Conservation (phyloP, 2,113 vertebrate genomes). For the Natator depressus region DNA sequence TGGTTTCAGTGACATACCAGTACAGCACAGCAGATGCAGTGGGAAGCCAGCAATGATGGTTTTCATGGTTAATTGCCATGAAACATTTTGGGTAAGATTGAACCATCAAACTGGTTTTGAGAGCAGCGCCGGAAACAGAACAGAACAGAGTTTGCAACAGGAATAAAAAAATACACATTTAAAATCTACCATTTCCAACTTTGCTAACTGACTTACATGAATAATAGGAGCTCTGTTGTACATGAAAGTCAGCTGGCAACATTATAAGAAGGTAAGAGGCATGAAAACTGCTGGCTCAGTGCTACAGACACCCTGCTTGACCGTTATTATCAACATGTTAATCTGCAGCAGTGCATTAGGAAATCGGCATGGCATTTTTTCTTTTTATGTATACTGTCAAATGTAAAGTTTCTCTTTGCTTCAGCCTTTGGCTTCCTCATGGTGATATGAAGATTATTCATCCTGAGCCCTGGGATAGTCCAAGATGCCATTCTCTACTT, state of each 20-base stretch:
- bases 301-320: conserved; percentile 11
- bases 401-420: not conserved
- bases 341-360: not conserved
- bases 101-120: not conserved
- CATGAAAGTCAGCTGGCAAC: conserved; percentile 49
- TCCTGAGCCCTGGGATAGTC: not conserved
- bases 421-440: conserved; percentile 14
- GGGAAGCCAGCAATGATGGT: not conserved
- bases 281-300: not conserved
- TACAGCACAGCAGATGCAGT: not conserved
- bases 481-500: not conserved
- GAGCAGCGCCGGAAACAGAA: not conserved
- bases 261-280: conserved; percentile 27
- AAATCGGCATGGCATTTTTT: not conserved
- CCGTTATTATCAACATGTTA: conserved; percentile 27
- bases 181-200: not conserved
- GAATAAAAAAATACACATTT: not conserved
- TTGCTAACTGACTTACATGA: conserved; percentile 38
- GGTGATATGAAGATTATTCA: not conserved
- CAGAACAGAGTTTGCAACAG: not conserved
- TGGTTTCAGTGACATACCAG: not conserved
- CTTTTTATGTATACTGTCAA: not conserved
- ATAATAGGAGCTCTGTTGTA: conserved; percentile 60
- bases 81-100: not conserved
- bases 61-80: not conserved